These are phyloP conservation scores for Adelges cooleyi DNA, from an alignment of 1,140 invertebrate species.

Conservation along the genomic window DNA sequence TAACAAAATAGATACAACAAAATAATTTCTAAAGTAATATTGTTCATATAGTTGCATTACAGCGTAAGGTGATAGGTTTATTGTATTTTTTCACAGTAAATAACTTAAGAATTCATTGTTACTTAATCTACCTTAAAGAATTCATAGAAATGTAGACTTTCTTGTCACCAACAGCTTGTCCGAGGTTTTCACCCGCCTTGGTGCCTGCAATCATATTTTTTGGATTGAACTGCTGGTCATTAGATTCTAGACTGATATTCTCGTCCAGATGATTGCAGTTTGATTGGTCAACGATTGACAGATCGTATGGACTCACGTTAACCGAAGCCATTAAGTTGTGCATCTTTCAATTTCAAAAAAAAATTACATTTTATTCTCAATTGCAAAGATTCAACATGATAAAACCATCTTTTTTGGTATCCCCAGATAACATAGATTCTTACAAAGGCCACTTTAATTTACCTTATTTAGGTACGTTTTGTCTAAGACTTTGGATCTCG, in stretches of 20 bases:
- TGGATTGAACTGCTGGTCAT: slow-evolving; percentile 61
- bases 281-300: slow-evolving; percentile 59
- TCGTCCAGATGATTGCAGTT: slow-evolving; percentile 50
- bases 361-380: too few species aligned
- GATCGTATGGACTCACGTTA: slow-evolving; percentile 58
- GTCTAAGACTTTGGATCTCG: slow-evolving; percentile 54
- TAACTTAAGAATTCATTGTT: too few species aligned
- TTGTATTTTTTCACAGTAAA: too few species aligned
- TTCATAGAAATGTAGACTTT: slow-evolving; percentile 44
- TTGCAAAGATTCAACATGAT: background rate
- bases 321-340: slow-evolving; percentile 47
- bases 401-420: background rate
- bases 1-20: too few species aligned
- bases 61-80: too few species aligned
- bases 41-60: too few species aligned
- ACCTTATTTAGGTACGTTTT: slow-evolving; percentile 55
- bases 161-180: slow-evolving; percentile 48
- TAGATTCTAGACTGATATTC: slow-evolving; percentile 46
- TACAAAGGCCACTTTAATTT: too few species aligned
- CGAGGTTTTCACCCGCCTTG: slow-evolving; percentile 58
- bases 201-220: slow-evolving; percentile 35
- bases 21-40: too few species aligned
- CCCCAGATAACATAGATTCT: too few species aligned
- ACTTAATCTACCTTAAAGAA: background rate
- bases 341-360: slow-evolving; percentile 40